Evolutionary conservation across 2,113 vertebrate genomes (phyloP), one percentile per base, ranked within the genome.

Genomic region (Malurus alboscapulatus): DNA sequence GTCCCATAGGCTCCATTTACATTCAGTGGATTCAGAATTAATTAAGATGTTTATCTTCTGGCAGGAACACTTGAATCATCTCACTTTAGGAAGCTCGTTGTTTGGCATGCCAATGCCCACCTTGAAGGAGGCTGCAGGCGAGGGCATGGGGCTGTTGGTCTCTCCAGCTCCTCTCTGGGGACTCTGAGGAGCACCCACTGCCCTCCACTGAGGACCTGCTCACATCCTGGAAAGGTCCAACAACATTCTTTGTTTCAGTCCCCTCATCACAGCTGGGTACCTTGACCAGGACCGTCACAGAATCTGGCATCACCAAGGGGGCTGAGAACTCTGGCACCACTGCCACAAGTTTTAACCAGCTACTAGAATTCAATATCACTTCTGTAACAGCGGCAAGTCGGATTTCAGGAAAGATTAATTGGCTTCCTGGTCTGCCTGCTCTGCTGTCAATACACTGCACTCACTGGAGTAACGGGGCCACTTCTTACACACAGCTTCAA

Each of bases 241-340:
- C 50, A 59, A 36, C 10, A 5, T 24, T 17, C 44, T 32, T 53
- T 53, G 38, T 29, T 48, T 30, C 32, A 32, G 20, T 8, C 17
- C 16, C 15, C 38, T 65, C 5, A 2, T 22, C 55, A 50, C 17
- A 54, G 19, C 2, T 16, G 15, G 21, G 20, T 38, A 73, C 40
- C 10, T 34, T 15, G 2, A 50, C 17, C 1, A 2, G 50, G 25
- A 57, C 1, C 1, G 10, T 1, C 4, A n/a, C 17, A 62, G 45
- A 17, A 59, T 14, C 5, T 5, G 20, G 10, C 58, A 9, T 45
- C 44, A 79, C 19, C 2, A 3, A 68, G 58, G 68, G 11, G 26
- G 25, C 18, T 42, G 38, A 66, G 19, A 32, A 63, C 62, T 19
- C 50, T 2, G 0, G 9, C 21, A 74, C 24, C 0, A 0, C 51